Evolutionary conservation across 2,888 invertebrate species (phyloP).

Genomic region (Morpho achilles): DNA sequence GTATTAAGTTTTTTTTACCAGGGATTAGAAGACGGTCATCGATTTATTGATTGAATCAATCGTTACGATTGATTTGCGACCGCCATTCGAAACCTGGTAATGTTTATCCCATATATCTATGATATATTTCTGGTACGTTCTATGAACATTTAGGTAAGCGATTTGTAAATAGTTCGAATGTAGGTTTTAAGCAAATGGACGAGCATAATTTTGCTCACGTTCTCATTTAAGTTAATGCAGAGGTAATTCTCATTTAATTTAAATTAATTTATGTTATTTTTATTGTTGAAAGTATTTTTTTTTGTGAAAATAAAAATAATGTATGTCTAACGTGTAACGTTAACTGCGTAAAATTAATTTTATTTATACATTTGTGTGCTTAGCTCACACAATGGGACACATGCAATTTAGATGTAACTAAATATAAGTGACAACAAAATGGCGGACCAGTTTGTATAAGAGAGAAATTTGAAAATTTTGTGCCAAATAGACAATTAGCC

Average conservation of each 20-base stretch:
- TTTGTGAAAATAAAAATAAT: background rate
- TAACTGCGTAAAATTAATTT: constrained; percentile 6
- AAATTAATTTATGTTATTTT: constrained; percentile 15
- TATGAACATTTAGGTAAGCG: constrained; percentile 86
- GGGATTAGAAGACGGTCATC: constrained; percentile 49
- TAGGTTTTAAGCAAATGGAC: constrained; percentile 6
- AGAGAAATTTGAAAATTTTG: constrained; percentile 52
- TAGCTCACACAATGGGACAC: constrained; percentile 23
- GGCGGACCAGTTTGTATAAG: constrained; percentile 8
- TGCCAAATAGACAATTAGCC: constrained; percentile 66
- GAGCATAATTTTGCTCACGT: constrained; percentile 20
- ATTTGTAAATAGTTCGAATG: constrained; percentile 51
- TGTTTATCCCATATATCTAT: constrained; percentile 98
- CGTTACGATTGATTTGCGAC: constrained; percentile 35
- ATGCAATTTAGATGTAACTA: constrained; percentile 34
- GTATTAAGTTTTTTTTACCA: constrained; percentile 67
- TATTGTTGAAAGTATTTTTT: background rate
- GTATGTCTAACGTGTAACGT: constrained; percentile 4
- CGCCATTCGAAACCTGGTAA: constrained; percentile 81
- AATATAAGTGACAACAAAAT: constrained; percentile 9
- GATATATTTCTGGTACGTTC: constrained; percentile 98
- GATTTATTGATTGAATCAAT: constrained; percentile 24
- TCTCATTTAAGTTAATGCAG: constrained; percentile 23
- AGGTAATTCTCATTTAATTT: constrained; percentile 27
- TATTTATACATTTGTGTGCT: constrained; percentile 18